Percentiles rank a stretch among this genome's conserved stretches.
These are phyloP conservation scores for Erethizon dorsatum DNA, from an alignment of 2,797 vertebrate species.

Conservation along the genomic window DNA sequence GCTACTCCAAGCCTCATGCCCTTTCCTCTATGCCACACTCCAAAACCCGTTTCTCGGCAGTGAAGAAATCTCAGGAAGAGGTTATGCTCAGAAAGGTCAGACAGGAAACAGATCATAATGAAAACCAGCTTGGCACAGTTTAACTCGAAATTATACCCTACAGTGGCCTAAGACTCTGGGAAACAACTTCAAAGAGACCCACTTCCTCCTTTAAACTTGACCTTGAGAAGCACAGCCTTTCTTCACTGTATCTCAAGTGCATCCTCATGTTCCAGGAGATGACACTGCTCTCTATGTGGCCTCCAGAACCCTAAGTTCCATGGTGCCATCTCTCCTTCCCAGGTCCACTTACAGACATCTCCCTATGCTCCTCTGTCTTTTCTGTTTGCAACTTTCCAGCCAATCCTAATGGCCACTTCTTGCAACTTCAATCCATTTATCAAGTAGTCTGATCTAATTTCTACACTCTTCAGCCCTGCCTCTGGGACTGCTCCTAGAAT, in stretches of 20 bases:
- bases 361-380: background rate
- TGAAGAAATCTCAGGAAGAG: background rate
- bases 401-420: conserved; percentile 59
- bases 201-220: conserved; percentile 1
- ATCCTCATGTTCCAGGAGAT: background rate
- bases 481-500: conserved; percentile 73
- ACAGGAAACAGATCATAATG: background rate
- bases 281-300: background rate
- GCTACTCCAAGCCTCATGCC: background rate
- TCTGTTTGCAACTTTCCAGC: conserved; percentile 7
- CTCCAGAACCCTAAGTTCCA: background rate
- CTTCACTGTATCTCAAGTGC: background rate
- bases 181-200: background rate
- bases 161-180: background rate
- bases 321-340: background rate
- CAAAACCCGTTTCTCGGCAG: background rate
- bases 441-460: conserved; percentile 80
- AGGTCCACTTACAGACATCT: background rate
- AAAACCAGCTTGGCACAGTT: background rate
- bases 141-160: background rate
- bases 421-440: conserved; percentile 70
- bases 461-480: conserved; percentile 54
- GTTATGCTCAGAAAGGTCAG: background rate
- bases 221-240: background rate
- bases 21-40: background rate